Evolutionary conservation across 2,113 vertebrate genomes (phyloP), one percentile per base, ranked within the genome.

Genomic region (Etia nguti): DNA sequence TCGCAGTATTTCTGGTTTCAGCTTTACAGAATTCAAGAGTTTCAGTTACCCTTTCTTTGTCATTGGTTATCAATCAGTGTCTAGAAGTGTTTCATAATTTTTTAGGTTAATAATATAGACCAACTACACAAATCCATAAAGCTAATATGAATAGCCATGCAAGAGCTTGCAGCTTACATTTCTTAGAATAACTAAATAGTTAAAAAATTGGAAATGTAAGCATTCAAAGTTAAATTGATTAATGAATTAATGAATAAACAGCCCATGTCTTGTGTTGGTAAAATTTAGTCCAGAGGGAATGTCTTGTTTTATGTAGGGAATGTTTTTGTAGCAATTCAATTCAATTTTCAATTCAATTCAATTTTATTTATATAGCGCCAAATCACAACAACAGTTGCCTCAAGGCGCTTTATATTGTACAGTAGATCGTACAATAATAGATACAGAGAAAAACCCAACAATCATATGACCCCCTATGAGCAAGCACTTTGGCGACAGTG

Each of bases 231-330:
- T 65, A 18, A n/a, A 36, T 36, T 3, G n/a, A 11, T 62, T 31
- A 62, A 3, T 11, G 6, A 65, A 65, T 65, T 65, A 65, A 36
- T 4, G 31, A 3, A 65, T 36, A 62, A 36, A 0, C 59, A 62
- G 62, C 36, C 11, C 62, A 1, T 3, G 20, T 22, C 1, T 68
- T 22, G 20, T 38, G 31, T 62, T 62, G 59, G 34, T 11, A 62
- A 36, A 62, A 34, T 34, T 62, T 0, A 36, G 16, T 62, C 10
- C 0, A 62, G 6, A 62, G 0, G 1, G 29, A 62, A 62, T 9
- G 59, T 62, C 18, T 36, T n/a, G 0, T 36, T 62, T 62, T 36
- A 36, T 2, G 2, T 36, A 3, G 29, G 29, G 29, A 34, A 62
- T 62, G 59, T 36, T 36, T 62, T 62, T 36, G 31, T 36, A 20